phyloP scores from a whole-genome alignment of 2,797 vertebrate genomes.

The Coracias cyanogaster region DNA sequence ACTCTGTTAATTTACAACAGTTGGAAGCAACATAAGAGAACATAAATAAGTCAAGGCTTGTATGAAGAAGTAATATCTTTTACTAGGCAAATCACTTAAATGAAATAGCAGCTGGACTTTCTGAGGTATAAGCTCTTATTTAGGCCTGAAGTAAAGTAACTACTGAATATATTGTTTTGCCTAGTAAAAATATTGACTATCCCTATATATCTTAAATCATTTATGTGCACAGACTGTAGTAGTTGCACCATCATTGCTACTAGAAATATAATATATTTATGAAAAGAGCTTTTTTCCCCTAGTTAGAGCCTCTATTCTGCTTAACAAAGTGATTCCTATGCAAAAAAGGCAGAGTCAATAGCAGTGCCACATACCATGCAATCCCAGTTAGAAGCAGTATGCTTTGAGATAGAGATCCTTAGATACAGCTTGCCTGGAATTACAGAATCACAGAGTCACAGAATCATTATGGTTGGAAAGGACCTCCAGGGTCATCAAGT shows the following conservation, averaged over 20 bases:
- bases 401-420: not conserved
- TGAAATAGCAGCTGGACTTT: conserved; percentile 38
- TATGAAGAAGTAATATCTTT: not conserved
- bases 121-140: not conserved
- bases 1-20: not conserved
- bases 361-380: not conserved
- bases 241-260: not conserved
- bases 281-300: not conserved
- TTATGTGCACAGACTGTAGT: not conserved
- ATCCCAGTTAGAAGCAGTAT: not conserved
- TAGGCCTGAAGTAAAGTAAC: not conserved
- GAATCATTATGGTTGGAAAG: too few relatives aligned
- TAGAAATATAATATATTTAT: not conserved
- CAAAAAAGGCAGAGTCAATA: not conserved
- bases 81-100: conserved; percentile 2
- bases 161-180: not conserved
- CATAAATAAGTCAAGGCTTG: not conserved
- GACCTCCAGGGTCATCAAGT: too few relatives aligned
- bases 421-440: not conserved
- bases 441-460: too few relatives aligned
- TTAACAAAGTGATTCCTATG: not conserved
- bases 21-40: not conserved
- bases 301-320: not conserved
- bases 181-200: not conserved
- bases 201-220: not conserved